Evolutionary conservation across 1,140 invertebrate species (phyloP).

Genomic region (Coptotermes formosanus): DNA sequence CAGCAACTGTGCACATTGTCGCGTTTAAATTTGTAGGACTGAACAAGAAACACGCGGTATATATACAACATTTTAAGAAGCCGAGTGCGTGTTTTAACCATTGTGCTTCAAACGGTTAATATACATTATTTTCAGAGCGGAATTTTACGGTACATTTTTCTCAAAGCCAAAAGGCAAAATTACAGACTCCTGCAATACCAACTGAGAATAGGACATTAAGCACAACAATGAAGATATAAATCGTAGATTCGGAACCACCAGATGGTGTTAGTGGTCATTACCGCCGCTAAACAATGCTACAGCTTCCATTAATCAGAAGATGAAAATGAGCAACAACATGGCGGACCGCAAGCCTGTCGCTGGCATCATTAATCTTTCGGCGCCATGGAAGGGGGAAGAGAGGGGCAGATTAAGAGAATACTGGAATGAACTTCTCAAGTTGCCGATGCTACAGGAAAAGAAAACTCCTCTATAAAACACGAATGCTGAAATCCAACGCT

Average conservation of each 20-base stretch:
- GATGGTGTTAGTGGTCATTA: slow-evolving; percentile 13
- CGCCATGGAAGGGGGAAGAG: neutral
- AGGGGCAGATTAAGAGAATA: slow-evolving; percentile 4
- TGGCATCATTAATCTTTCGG: neutral
- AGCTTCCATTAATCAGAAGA: slow-evolving; percentile 15
- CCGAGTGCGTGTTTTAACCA: too few relatives aligned
- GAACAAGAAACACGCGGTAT: too few relatives aligned
- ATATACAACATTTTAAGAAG: too few relatives aligned
- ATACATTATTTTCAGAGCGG: too few relatives aligned
- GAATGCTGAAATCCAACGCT: neutral
- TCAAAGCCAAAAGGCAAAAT: too few relatives aligned
- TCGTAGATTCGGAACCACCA: slow-evolving; percentile 1
- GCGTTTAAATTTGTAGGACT: too few relatives aligned
- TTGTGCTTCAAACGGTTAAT: too few relatives aligned
- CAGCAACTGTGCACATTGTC: too few relatives aligned
- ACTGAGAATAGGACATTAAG: neutral
- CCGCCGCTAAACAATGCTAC: slow-evolving; percentile 4
- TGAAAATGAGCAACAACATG: slow-evolving; percentile 1
- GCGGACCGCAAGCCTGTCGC: neutral
- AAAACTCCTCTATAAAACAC: neutral
- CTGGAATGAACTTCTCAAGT: slow-evolving; percentile 1
- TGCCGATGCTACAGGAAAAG: neutral
- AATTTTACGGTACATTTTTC: too few relatives aligned
- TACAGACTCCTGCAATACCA: too few relatives aligned
- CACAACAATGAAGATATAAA: neutral